Evolutionary conservation across 2,888 invertebrate genomes (phyloP), one percentile per base, ranked within the genome.

Genomic region (Venustoraphidia nigricollis): DNA sequence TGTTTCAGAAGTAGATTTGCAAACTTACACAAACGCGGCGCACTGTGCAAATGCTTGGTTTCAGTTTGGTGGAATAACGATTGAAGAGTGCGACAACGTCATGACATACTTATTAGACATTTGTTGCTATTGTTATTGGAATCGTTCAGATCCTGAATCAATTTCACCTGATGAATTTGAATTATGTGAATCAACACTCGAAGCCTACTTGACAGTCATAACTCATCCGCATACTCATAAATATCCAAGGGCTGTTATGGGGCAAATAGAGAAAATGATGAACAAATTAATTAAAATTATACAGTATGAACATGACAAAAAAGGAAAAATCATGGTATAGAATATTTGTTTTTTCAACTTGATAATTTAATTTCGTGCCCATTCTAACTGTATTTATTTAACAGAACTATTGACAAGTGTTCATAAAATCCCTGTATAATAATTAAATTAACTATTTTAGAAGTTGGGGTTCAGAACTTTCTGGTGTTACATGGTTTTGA

Each of bases 41-140:
- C 70, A 72, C 55, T 77, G 77, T 59, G 70, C 72, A 10, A 68
- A 68, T 37, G 68, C 73, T 44, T 84, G 83, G 83, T 72, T 82
- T 35, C 76, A 77, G 53, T 66, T 77, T 57, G 76, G 69, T n/a
- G 64, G 64, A 36, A 55, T 66, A 44, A 62, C 62, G 47, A 64
- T 67, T 13, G 63, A 63, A 35, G 62, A 64, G 45, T 66, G 66
- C 53, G 58, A 59, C 14, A 55, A 57, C 35, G 57, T 66, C 36
- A 60, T 62, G 50, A 60, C 62, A 53, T 56, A 66, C 44, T 53
- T 67, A 41, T 62, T 65, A 38, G 66, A 67, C 56, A 59, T 67
- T 37, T 63, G 63, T 27, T 66, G 66, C 56, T 66, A 62, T 55
- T 60, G 64, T 11, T 67, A 67, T 55, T 68, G 68, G 67, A 65